Evolutionary conservation across 64 coral and sea anemone genomes (phyloP), one percentile per base, ranked within the genome.

Genomic region (Porites lutea): DNA sequence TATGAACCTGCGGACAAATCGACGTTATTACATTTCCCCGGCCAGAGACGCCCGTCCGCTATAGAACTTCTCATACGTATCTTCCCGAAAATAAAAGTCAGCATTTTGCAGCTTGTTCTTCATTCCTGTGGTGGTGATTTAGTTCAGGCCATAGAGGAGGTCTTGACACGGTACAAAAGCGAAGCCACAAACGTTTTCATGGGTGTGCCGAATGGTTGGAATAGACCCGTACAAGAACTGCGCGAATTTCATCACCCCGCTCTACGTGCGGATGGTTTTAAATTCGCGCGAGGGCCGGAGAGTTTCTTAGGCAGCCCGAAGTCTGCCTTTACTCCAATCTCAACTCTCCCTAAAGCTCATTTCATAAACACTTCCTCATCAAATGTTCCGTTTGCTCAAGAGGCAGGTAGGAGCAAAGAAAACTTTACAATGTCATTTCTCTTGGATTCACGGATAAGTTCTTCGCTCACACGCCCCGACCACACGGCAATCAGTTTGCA

Each of bases 11-110:
- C 89, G 61, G 93, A 98, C 51, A 98, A 98, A 55, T 72, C 89
- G 43, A 45, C 92, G 0, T 14, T 37, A 37, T 37, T 89, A 0
- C 64, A 86, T 4, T 71, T 93, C 6, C 76, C 92, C 19, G 50
- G 93, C 10, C 96, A 95, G 10, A 71, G 96, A 1, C 96, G 96
- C 8, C 91, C 96, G 3, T 92, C 92, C 45, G 88, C 96, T 1
- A 98, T 98, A 23, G 96, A 98, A 83, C 96, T 98, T 4, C 63
- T 98, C 14, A 98, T 98, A 59, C 87, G 91, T 61, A 88, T 98
- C 46, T 98, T 98, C 45, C 96, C 96, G 44, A 98, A 95, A 48
- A 98, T 98, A 10, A 98, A 98, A 95, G 96, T 98, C 11, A 95
- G 93, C 47, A 89, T 98, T 21, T 65, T 98, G 46, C 96, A 98